Base-by-base conservation (phyloP, 2,888 invertebrate genomes). In the Drosophila demipolita region DNA sequence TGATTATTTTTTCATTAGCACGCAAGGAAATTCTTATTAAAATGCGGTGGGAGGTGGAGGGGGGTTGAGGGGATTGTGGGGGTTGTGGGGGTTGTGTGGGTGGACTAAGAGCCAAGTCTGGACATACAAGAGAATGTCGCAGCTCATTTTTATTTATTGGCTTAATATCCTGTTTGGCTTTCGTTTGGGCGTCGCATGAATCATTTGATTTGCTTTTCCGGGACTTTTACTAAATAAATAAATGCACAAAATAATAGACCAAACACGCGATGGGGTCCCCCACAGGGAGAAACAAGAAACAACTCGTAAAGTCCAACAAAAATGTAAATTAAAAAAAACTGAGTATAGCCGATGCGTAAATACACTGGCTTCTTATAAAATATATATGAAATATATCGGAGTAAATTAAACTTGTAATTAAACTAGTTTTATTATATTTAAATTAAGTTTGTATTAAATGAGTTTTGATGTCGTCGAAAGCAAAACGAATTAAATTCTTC, bases 1-100 rank as follows among this genome's bases (percentile, higher is more conserved):
- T 80, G 84, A 87, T 87, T 87, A 84, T 87, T 87, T 84, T 87
- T 87, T 89, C 80, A 84, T 86, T 89, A 87, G 87, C 80, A 79
- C 80, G 77, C 77, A 73, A 80, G 55, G 69, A 80, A 75, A 68
- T 80, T 67, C 57, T 57, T 63, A 67, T 54, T 54, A 49, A 60
- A 59, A 61, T 59, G 48, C n/a, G n/a, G 38, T 17, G n/a, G 38
- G 40, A 59, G 57, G 42, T 36, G 20, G 20, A 0, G 1, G 33
- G 36, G 11, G 1, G 38, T 35, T 48, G 61, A 29, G 42, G 15
- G 15, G 49, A 6, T 53, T 52, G 20, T 17, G 40, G 26, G 23
- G 45, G 23, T 29, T 23, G 12, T 36, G 23, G 49, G 68, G 57
- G 67, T 23, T 23, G 9, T 36, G 23, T 35, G 67, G 57, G 57